Evolutionary conservation across 2,113 vertebrate genomes (phyloP).

Genomic region (Parus major): DNA sequence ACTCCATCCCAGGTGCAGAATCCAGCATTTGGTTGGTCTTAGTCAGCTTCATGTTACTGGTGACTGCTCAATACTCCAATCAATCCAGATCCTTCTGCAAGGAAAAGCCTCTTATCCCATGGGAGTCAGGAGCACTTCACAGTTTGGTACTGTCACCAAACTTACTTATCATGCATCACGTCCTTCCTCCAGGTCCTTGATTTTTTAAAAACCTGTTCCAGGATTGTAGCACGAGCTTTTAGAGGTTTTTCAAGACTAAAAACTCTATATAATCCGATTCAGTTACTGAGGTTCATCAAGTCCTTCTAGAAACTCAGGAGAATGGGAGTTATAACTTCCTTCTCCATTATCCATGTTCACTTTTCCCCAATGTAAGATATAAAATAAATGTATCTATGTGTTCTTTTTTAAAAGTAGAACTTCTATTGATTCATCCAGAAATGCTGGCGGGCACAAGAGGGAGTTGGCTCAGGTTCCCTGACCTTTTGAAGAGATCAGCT

Average conservation of each 20-base stretch:
- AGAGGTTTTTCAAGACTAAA: not conserved
- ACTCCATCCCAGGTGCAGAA: not conserved
- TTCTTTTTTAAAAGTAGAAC: not conserved
- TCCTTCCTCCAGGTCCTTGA: not conserved
- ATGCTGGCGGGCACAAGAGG: not conserved
- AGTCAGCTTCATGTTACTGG: accelerated
- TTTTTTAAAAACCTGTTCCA: not conserved
- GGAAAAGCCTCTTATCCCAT: not conserved
- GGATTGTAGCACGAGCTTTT: not conserved
- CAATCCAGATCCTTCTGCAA: not conserved
- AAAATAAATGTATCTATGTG: not conserved
- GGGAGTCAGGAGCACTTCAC: not conserved
- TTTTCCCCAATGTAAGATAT: not conserved
- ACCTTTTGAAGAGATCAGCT: not conserved
- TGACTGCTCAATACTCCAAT: not conserved
- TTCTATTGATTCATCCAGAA: not conserved
- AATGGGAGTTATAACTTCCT: not conserved
- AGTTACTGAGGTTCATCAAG: not conserved
- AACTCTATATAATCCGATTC: not conserved
- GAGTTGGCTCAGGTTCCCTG: not conserved
- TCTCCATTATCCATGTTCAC: not conserved
- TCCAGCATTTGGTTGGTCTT: not conserved
- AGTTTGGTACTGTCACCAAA: not conserved
- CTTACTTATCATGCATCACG: not conserved
- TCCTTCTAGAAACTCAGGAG: not conserved